phyloP scores from a whole-genome alignment of 2,888 invertebrate genomes.

The Drosophila percnosoma region DNA sequence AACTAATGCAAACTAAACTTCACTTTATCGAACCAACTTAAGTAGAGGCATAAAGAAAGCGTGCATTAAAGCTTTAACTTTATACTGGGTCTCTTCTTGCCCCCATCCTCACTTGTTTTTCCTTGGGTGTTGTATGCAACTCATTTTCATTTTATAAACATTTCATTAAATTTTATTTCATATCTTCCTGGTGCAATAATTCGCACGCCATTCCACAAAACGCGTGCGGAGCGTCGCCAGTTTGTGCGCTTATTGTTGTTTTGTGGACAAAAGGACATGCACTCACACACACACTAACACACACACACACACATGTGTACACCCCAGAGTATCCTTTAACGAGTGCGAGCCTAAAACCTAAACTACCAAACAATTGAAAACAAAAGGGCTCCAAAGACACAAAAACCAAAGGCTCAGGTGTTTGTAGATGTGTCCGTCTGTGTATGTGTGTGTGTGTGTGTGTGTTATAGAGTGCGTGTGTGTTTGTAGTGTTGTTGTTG shows the following conservation, averaged over 20 bases:
- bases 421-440: conserved; percentile 24
- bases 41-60: background rate
- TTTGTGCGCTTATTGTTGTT: conserved; percentile 49
- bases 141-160: conserved; percentile 79
- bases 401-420: conserved; percentile 49
- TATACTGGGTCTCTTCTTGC: background rate
- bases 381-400: conserved; percentile 64
- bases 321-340: conserved; percentile 62
- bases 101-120: background rate
- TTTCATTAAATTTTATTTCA: conserved; percentile 80
- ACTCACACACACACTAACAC: conserved; percentile 10
- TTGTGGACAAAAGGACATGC: conserved; percentile 65
- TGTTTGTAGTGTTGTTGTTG: conserved; percentile 14
- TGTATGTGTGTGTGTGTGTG: conserved; percentile 34
- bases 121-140: conserved; percentile 19
- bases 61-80: conserved; percentile 4
- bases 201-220: conserved; percentile 79
- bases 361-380: conserved; percentile 77
- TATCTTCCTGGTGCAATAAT: conserved; percentile 80
- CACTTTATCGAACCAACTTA: background rate
- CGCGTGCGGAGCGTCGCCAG: conserved; percentile 71
- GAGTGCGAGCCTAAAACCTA: conserved; percentile 75
- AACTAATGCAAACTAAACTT: background rate
- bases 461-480: conserved; percentile 34
- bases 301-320: conserved; percentile 26